A percentile compares a stretch with the other conserved stretches of the same genome.
These are phyloP conservation scores for Eurois occulta DNA, from an alignment of 2,888 invertebrate species.

Conservation along the genomic window DNA sequence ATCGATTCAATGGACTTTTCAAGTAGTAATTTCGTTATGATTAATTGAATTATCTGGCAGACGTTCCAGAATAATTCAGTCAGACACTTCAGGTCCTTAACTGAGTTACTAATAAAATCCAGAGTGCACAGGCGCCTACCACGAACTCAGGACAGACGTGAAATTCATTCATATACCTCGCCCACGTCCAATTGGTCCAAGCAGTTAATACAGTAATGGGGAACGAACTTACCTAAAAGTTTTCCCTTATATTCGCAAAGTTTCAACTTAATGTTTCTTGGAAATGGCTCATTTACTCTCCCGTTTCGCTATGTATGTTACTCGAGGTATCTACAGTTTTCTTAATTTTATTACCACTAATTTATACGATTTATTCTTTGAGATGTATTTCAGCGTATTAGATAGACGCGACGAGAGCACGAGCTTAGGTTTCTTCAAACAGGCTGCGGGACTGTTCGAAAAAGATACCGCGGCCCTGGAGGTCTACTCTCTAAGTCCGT, in stretches of 20 bases:
- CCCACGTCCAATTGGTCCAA: slow-evolving; percentile 84
- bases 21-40: slow-evolving; percentile 15
- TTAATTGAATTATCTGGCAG: slow-evolving; percentile 25
- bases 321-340: slow-evolving; percentile 15
- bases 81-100: slow-evolving; percentile 42
- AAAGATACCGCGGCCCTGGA: too few species aligned
- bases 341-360: slow-evolving; percentile 27
- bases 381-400: slow-evolving; percentile 29
- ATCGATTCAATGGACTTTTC: not conserved
- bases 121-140: slow-evolving; percentile 69
- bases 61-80: slow-evolving; percentile 17
- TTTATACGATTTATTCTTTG: slow-evolving; percentile 20
- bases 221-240: slow-evolving; percentile 76
- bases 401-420: slow-evolving; percentile 5
- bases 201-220: slow-evolving; percentile 82
- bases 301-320: slow-evolving; percentile 8
- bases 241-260: slow-evolving; percentile 68
- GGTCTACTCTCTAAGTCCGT: too few species aligned
- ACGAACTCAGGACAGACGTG: slow-evolving; percentile 68
- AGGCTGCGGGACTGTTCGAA: too few species aligned
- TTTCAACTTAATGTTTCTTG: slow-evolving; percentile 60
- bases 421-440: slow-evolving; percentile 35
- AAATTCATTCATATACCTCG: slow-evolving; percentile 84
- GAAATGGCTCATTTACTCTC: slow-evolving; percentile 48
- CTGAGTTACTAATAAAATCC: slow-evolving; percentile 51